These are phyloP conservation scores for Ochlodes sylvanus DNA, from an alignment of 2,888 invertebrate species.

Conservation along the genomic window DNA sequence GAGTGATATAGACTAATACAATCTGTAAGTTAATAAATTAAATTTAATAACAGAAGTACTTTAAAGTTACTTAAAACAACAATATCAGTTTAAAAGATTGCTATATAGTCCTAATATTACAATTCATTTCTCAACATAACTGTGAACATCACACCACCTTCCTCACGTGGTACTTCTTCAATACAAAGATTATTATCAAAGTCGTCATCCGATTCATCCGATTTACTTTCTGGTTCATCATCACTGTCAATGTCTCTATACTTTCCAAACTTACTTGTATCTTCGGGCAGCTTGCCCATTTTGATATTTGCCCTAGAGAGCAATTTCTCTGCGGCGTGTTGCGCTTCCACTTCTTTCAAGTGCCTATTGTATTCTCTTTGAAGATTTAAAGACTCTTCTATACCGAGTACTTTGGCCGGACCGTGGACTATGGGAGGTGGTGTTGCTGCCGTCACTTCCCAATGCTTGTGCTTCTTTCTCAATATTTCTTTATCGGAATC, in stretches of 20 bases:
- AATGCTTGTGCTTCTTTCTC: constrained; percentile 79
- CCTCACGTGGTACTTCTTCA: constrained; percentile 83
- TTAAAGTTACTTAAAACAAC: too few relatives aligned
- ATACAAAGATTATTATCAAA: constrained; percentile 84
- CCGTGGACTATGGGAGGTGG: constrained; percentile 85
- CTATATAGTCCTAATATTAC: not conserved
- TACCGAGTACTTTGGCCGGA: constrained; percentile 76
- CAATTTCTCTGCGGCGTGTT: constrained; percentile 84
- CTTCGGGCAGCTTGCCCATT: constrained; percentile 64
- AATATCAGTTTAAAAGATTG: too few relatives aligned
- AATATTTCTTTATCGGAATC: constrained; percentile 81
- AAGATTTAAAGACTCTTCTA: constrained; percentile 84
- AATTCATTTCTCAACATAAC: constrained; percentile 74
- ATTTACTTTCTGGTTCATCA: constrained; percentile 48
- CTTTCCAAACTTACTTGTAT: constrained; percentile 63
- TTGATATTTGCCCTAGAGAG: constrained; percentile 67
- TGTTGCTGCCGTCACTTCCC: constrained; percentile 87
- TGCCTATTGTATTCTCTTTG: constrained; percentile 80
- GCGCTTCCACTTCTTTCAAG: constrained; percentile 79
- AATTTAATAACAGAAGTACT: too few relatives aligned
- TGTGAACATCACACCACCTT: constrained; percentile 81
- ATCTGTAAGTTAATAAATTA: too few relatives aligned
- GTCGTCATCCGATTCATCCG: constrained; percentile 70
- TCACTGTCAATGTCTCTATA: constrained; percentile 71
- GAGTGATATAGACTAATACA: too few relatives aligned